These are phyloP conservation scores for Sturnus vulgaris DNA, from an alignment of 2,113 vertebrate genomes.

Conservation along the genomic window DNA sequence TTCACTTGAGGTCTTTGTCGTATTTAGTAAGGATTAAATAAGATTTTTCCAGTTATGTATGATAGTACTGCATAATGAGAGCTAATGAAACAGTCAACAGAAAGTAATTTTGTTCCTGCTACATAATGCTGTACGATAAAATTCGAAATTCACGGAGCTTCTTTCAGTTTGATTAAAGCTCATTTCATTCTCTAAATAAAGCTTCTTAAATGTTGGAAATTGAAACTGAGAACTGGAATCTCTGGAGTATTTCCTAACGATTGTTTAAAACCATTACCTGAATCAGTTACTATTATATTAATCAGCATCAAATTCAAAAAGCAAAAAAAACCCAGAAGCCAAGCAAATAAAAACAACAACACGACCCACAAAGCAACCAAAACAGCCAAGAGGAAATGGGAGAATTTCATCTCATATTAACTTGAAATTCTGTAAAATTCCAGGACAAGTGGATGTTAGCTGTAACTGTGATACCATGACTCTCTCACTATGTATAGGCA, in stretches of 20 bases:
- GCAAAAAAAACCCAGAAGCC: not conserved
- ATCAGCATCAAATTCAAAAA: not conserved
- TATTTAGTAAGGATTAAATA: slow-evolving; percentile 1
- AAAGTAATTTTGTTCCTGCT: not conserved
- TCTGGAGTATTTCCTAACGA: not conserved
- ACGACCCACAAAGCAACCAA: not conserved
- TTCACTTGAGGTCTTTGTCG: not conserved
- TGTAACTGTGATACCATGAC: not conserved
- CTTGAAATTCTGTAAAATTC: not conserved
- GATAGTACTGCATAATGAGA: not conserved
- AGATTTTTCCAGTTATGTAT: not conserved
- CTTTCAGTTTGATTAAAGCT: not conserved
- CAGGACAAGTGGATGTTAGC: not conserved
- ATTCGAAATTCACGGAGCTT: not conserved
- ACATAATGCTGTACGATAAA: not conserved
- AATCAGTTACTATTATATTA: not conserved
- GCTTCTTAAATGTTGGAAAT: not conserved
- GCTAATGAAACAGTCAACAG: not conserved
- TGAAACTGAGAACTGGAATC: not conserved
- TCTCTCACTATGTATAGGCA: not conserved
- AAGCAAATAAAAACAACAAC: not conserved
- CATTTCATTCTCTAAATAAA: not conserved
- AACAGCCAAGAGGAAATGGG: not conserved
- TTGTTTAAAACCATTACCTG: not conserved
- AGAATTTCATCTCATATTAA: not conserved